Evolutionary conservation across 2,888 invertebrate genomes (phyloP).

Genomic region (Tanypteryx hageni): DNA sequence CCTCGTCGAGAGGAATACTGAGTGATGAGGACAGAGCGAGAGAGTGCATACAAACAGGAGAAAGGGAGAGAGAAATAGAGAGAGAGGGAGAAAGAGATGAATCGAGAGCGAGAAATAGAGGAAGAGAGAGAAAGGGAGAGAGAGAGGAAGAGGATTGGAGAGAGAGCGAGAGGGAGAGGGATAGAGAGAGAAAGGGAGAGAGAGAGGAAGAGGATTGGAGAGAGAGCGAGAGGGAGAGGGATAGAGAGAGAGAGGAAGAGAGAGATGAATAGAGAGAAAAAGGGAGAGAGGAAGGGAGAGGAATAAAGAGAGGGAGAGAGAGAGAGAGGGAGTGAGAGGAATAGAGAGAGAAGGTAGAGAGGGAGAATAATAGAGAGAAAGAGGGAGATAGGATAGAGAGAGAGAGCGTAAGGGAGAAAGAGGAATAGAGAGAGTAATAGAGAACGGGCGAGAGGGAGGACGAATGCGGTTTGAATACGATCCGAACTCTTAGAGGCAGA

Average conservation of each 20-base stretch:
- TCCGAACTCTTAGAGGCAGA: background rate
- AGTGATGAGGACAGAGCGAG: slow-evolving; percentile 23
- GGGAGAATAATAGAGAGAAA: background rate
- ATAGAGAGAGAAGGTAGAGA: background rate
- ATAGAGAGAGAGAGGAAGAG: background rate
- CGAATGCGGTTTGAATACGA: slow-evolving; percentile 50
- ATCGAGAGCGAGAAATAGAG: too few species aligned
- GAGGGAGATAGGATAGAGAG: background rate
- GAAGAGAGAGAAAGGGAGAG: background rate
- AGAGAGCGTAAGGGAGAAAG: background rate
- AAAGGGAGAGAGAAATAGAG: background rate
- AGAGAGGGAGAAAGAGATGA: background rate
- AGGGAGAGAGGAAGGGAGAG: too few species aligned
- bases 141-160: slow-evolving; percentile 22
- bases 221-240: background rate
- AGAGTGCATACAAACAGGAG: background rate
- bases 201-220: slow-evolving; percentile 22
- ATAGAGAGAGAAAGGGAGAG: background rate
- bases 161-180: background rate
- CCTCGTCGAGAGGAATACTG: slow-evolving; percentile 29
- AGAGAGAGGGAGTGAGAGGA: background rate
- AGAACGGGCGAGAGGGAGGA: background rate
- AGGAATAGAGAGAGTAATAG: background rate
- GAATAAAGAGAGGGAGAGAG: slow-evolving; percentile 45
- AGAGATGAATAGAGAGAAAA: background rate